These are phyloP conservation scores for Hypanus sabinus DNA, from an alignment of 2,113 vertebrate species.

Conservation along the genomic window DNA sequence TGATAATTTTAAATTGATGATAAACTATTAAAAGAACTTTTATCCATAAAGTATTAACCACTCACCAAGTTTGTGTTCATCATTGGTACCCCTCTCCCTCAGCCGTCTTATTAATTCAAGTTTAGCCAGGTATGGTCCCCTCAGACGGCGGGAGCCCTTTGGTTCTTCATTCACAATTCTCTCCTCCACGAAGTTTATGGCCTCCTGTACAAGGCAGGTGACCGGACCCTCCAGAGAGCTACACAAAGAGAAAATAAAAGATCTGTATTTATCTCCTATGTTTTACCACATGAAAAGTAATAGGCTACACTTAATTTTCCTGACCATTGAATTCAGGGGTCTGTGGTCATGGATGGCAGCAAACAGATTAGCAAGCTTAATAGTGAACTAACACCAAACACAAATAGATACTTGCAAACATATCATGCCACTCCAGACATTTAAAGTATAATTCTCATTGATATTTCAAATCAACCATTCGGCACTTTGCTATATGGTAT, in stretches of 20 bases:
- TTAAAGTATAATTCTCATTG: background rate
- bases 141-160: slow-evolving; percentile 68
- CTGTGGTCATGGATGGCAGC: background rate
- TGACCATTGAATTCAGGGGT: background rate
- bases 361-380: background rate
- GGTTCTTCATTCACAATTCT: slow-evolving; percentile 66
- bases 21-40: background rate
- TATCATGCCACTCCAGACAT: background rate
- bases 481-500: background rate
- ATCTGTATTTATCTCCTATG: background rate
- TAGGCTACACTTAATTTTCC: background rate
- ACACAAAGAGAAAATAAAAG: background rate
- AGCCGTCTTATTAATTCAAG: slow-evolving; percentile 82
- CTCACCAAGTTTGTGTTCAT: slow-evolving; percentile 78
- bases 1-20: background rate
- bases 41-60: slow-evolving; percentile 14
- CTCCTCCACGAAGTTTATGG: slow-evolving; percentile 79
- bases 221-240: slow-evolving; percentile 85
- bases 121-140: slow-evolving; percentile 81
- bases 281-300: background rate
- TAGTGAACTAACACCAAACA: background rate
- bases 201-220: slow-evolving; percentile 71
- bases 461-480: background rate
- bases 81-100: slow-evolving; percentile 63
- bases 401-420: background rate